phyloP scores from a whole-genome alignment of 2,797 vertebrate genomes.

The Carcharodon carcharias region DNA sequence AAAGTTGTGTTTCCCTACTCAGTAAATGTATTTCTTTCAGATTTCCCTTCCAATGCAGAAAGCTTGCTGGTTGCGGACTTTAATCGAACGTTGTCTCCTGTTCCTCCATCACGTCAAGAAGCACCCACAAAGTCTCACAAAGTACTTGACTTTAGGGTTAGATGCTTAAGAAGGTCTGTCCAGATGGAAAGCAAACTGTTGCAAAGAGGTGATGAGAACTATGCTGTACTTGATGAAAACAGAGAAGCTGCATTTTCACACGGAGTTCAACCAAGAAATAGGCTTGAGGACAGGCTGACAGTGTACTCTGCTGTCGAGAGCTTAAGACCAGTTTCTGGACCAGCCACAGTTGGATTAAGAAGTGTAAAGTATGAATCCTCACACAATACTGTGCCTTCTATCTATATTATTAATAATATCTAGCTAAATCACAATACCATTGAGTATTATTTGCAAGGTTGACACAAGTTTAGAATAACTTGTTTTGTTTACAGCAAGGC shows the following conservation, averaged over 20 bases:
- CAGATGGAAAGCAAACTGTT: constrained; percentile 4
- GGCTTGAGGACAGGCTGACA: constrained; percentile 27
- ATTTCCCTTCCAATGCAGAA: constrained; percentile 13
- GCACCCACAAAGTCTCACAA: constrained; percentile 42
- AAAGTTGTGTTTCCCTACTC: too few relatives aligned
- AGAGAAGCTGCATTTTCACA: constrained; percentile 38
- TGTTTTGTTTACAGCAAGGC: not conserved
- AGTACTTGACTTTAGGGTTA: constrained; percentile 47
- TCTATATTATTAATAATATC: not conserved
- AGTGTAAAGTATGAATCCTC: constrained; percentile 46
- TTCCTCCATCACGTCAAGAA: constrained; percentile 47
- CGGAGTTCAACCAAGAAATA: constrained; percentile 37
- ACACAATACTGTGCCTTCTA: not conserved
- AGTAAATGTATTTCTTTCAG: constrained; percentile 47
- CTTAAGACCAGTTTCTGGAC: constrained; percentile 45
- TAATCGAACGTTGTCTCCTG: constrained; percentile 46
- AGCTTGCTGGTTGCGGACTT: not conserved
- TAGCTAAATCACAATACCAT: not conserved
- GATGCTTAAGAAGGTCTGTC: constrained; percentile 47
- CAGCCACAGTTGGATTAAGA: constrained; percentile 37
- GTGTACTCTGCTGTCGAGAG: constrained; percentile 37
- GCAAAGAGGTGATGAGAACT: constrained; percentile 37
- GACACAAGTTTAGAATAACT: not conserved
- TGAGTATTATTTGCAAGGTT: not conserved
- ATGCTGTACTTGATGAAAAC: constrained; percentile 36